phyloP scores from a whole-genome alignment of 2,888 invertebrate genomes.

The Andrena camellia region DNA sequence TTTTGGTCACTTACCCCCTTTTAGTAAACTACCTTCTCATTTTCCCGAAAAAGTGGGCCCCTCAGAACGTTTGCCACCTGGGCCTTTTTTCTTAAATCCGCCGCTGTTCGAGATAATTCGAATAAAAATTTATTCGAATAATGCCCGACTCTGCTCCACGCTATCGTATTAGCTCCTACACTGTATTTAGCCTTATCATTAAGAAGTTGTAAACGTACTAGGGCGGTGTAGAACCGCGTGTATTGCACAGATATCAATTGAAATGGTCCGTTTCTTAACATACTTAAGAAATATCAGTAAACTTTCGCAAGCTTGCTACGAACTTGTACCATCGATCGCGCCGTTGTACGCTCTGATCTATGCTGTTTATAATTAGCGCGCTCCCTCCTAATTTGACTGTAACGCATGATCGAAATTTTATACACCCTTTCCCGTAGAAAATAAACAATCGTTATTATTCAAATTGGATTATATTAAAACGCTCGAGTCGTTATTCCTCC shows the following conservation, averaged over 20 bases:
- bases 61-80: too few relatives aligned
- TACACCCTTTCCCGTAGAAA: slow-evolving; percentile 33
- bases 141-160: slow-evolving; percentile 1
- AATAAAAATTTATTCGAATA: too few relatives aligned
- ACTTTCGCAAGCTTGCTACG: slow-evolving; percentile 10
- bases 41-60: too few relatives aligned
- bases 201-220: slow-evolving; percentile 22
- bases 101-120: too few relatives aligned
- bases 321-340: slow-evolving; percentile 17
- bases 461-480: slow-evolving; percentile 35
- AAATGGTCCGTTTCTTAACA: slow-evolving; percentile 33
- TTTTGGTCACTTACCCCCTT: too few relatives aligned
- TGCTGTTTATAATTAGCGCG: slow-evolving; percentile 13
- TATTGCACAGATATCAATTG: slow-evolving; percentile 47
- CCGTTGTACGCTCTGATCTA: not conserved
- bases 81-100: too few relatives aligned
- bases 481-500: slow-evolving; percentile 22
- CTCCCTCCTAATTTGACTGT: slow-evolving; percentile 33
- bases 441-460: slow-evolving; percentile 43
- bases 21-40: too few relatives aligned
- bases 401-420: slow-evolving; percentile 44
- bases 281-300: slow-evolving; percentile 23
- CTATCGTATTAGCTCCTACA: slow-evolving; percentile 8
- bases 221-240: not conserved
- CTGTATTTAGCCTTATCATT: slow-evolving; percentile 13